Base-by-base conservation (phyloP, 2,797 vertebrate genomes). In the Huso huso region DNA sequence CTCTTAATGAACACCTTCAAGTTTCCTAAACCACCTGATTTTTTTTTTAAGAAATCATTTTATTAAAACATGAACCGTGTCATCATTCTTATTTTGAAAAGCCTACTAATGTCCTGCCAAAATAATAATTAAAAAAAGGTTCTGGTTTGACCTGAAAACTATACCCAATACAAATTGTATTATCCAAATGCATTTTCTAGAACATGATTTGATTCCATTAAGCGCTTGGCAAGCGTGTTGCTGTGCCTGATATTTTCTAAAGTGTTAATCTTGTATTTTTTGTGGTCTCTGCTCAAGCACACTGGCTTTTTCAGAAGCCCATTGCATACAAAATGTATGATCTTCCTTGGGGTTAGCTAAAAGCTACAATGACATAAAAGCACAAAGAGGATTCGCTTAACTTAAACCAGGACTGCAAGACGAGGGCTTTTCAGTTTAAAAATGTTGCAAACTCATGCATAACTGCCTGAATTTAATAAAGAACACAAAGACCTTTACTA, bases 321-420 rank as follows among this genome's bases (percentile, higher is more conserved):
- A n/a, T 62, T 48, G 10, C 6, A 62, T 62, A 10, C 37, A 62
- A 62, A 6, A 62, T 62, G 48, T 6, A 62, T 62, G 37, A 62
- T n/a, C 12, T 58, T n/a, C 8, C 13, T 58, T 11, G 37, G 23
- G 9, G 37, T 49, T 10, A 49, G 61, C 61, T 62, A 48, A 62
- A 62, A 49, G 61, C 61, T 62, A 10, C 37, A 1, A 10, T 2
- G 37, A n/a, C 13, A n/a, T 58, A 58, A 58, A 58, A 7, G 23
- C 23, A 58, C 55, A 58, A 10, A n/a, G 55, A 10, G 12, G 55
- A 12, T n/a, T 13, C 5, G 12, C 12, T 11, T 58, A 13, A 11
- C 12, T 58, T 58, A 58, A 58, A 13, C 12, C 12, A n/a, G 12
- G 11, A 37, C 55, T 58, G 55, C 12, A 58, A n/a, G 6, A 58